Base-by-base conservation (phyloP, 23 tunicate species). In the Styela plicata region DNA sequence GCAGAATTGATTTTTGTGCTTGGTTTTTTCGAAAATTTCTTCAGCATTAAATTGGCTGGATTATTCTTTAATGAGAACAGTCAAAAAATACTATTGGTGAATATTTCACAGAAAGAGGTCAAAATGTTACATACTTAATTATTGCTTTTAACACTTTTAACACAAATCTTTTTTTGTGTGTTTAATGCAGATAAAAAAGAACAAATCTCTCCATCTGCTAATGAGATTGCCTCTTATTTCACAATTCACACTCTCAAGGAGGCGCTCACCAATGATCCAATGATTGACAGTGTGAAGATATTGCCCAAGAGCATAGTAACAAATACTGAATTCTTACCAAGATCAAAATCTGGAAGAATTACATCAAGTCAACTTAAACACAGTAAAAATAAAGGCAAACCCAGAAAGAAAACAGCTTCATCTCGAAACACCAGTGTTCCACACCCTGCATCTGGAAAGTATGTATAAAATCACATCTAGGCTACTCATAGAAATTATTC, bases 171-270 rank as follows among this genome's bases (percentile, higher is more conserved):
- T n/a, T n/a, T n/a, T n/a, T n/a, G n/a, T n/a, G n/a, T n/a, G n/a
- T n/a, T n/a, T n/a, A n/a, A n/a, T 77, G 22, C 32, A 77, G 82
- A 29, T 26, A 44, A 77, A 2, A 81, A 83, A 36, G 83, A 80
- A 37, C 84, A 69, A 33, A 77, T 74, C 30, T 70, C 82, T 18
- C 97, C 97, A n/a, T 82, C 90, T 29, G 76, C 90, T 0, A 74
- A 84, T 18, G 97, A 91, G 64, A 74, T 91, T 28, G 90, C 90
- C 22, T 85, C 84, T 19, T 74, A 86, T 20, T 91, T 91, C 53
- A 77, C 97, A 63, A 82, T 69, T n/a, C 97, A 86, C 69, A 81
- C 79, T 3, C 82, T 91, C 34, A 82, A 83, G 22, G 97, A 91
- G 62, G 88, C 90, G 62, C 86, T 85, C 21, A 24, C 18, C 21